phyloP scores from a whole-genome alignment of 2,113 vertebrate species.

The Sylvicapra grimmia region DNA sequence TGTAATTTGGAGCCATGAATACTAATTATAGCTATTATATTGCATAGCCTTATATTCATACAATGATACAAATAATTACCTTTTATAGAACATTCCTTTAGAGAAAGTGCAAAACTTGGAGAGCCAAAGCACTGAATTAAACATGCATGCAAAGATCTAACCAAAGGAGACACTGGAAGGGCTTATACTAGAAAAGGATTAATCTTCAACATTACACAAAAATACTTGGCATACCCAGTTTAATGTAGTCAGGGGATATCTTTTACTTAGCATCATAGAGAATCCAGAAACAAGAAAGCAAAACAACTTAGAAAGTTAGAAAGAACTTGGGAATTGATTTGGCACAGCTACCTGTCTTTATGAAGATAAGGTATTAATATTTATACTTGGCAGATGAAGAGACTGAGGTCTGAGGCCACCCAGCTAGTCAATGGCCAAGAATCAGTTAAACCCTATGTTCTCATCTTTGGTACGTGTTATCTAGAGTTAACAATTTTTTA shows the following conservation, averaged over 20 bases:
- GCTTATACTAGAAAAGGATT: background rate
- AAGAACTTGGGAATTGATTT: background rate
- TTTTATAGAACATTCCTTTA: background rate
- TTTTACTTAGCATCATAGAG: background rate
- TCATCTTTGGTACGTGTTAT: conserved; percentile 19
- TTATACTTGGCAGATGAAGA: background rate
- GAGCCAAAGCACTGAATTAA: background rate
- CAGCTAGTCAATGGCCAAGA: background rate
- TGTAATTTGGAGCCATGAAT: background rate
- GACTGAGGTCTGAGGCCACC: conserved; percentile 29
- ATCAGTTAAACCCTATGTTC: background rate
- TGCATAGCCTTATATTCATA: background rate
- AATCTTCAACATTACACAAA: background rate
- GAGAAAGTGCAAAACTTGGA: background rate
- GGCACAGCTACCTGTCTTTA: background rate
- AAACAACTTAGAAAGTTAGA: conserved; percentile 8
- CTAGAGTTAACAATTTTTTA: background rate
- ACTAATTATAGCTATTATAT: background rate
- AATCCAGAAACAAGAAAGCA: background rate
- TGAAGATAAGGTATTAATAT: conserved; percentile 5
- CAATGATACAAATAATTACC: background rate
- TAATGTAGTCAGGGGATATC: background rate
- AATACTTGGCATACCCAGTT: background rate
- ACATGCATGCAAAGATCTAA: background rate
- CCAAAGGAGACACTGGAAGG: background rate